phyloP scores from a whole-genome alignment of 2,888 invertebrate species.

The Acanthococcus lagerstroemiae region DNA sequence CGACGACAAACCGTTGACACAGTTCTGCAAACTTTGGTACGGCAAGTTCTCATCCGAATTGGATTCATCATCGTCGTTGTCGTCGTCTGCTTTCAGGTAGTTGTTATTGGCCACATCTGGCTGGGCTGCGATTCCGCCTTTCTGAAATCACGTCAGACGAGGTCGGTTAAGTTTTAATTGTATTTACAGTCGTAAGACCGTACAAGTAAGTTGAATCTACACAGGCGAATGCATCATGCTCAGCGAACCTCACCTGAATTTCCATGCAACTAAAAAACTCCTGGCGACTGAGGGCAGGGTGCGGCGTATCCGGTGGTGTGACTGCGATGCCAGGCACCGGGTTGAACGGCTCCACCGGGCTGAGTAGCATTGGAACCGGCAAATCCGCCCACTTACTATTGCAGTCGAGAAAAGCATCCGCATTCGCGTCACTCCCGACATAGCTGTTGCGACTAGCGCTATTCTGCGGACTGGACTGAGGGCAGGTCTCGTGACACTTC shows the following conservation, averaged over 20 bases:
- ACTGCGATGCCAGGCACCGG: slow-evolving; percentile 57
- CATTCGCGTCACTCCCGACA: background rate
- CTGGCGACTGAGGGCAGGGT: background rate
- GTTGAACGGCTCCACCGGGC: slow-evolving; percentile 43
- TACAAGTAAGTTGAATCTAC: too few species aligned
- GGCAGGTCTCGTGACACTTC: slow-evolving; percentile 17
- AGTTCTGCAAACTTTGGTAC: slow-evolving; percentile 12
- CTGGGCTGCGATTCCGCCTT: too few species aligned
- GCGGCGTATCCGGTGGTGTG: slow-evolving; percentile 58
- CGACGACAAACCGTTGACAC: background rate
- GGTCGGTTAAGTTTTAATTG: background rate
- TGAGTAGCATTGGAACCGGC: slow-evolving; percentile 32
- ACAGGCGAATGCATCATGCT: too few species aligned
- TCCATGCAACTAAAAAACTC: background rate
- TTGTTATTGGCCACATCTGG: too few species aligned
- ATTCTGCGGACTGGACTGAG: slow-evolving; percentile 5
- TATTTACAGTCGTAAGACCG: background rate
- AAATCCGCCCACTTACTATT: slow-evolving; percentile 9
- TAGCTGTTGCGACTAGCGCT: background rate
- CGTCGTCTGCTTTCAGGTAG: background rate
- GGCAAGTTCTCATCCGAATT: slow-evolving; percentile 6
- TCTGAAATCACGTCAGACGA: background rate
- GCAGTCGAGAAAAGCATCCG: slow-evolving; percentile 15
- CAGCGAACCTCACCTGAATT: background rate
- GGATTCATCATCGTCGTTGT: slow-evolving; percentile 5